phyloP scores from a whole-genome alignment of 37 sponge, comb jelly and placozoan genomes.

The Beroe forskalii region DNA sequence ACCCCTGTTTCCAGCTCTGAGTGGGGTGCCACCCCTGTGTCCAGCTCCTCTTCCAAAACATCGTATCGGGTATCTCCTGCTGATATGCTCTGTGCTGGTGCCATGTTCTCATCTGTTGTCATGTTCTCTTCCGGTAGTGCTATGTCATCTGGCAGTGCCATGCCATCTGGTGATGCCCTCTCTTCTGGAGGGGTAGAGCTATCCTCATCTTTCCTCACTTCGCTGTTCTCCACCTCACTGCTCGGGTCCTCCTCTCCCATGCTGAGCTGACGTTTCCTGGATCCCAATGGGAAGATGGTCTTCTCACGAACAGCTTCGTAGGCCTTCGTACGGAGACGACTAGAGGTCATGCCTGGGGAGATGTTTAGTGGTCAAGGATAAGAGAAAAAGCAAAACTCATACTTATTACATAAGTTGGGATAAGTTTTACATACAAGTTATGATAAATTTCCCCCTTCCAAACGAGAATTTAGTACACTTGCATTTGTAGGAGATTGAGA shows the following conservation, averaged over 20 bases:
- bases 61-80: not conserved
- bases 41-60: conserved; percentile 17
- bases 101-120: not conserved
- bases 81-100: not conserved
- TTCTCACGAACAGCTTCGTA: conserved; percentile 15
- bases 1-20: not conserved
- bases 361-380: not conserved
- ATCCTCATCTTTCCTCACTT: not conserved
- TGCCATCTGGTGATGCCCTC: not conserved
- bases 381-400: not conserved
- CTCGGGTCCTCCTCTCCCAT: no score
- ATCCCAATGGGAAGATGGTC: not conserved
- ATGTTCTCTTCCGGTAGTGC: not conserved
- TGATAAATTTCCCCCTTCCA: no score
- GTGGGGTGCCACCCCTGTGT: not conserved
- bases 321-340: not conserved
- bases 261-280: not conserved
- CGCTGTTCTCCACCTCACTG: not conserved
- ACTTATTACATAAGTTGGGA: no score
- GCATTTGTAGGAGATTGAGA: no score
- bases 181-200: not conserved
- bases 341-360: conserved; percentile 19
- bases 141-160: not conserved
- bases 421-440: no score
- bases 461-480: no score